Percentiles rank a stretch among this genome's conserved stretches.
Conservation (phyloP, 2,113 vertebrate species). For the Ictalurus punctatus region DNA sequence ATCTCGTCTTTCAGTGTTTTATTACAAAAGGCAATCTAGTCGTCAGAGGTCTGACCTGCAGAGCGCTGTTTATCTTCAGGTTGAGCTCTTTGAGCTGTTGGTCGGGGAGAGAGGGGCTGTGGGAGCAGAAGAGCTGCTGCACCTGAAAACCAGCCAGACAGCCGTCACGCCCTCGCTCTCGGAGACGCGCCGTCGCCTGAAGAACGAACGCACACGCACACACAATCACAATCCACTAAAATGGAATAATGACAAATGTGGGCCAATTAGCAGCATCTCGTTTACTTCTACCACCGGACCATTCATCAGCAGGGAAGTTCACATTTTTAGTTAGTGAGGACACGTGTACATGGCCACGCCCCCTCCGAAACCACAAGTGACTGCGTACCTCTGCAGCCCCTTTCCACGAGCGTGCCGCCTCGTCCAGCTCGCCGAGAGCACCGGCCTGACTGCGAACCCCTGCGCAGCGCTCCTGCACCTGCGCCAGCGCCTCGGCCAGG, state of each 20-base stretch:
- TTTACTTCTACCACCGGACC: not conserved
- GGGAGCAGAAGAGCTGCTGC: constrained; percentile 97
- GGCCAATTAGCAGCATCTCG: not conserved
- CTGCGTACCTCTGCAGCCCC: constrained; percentile 87
- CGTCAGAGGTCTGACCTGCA: constrained; percentile 78
- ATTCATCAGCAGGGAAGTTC: not conserved
- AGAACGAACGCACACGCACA: constrained; percentile 33
- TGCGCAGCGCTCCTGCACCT: constrained; percentile 86
- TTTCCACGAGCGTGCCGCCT: constrained; percentile 91
- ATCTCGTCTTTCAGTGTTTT: not conserved
- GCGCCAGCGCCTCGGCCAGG: constrained; percentile 85
- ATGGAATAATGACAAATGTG: not conserved
- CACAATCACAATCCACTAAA: not conserved
- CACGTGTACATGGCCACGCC: too few species aligned
- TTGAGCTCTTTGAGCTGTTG: constrained; percentile 97
- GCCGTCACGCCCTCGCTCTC: constrained; percentile 89
- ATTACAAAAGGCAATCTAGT: not conserved
- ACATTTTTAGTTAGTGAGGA: not conserved
- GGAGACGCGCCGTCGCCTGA: constrained; percentile 87
- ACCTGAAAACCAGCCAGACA: constrained; percentile 95
- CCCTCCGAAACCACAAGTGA: too few species aligned
- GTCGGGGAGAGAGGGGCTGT: constrained; percentile 90
- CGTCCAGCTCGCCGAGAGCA: constrained; percentile 85
- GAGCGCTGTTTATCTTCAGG: constrained; percentile 91
- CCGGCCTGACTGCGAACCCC: constrained; percentile 70